These are phyloP conservation scores for Rhombomys opimus DNA, from an alignment of 2,113 vertebrate species.

Conservation along the genomic window DNA sequence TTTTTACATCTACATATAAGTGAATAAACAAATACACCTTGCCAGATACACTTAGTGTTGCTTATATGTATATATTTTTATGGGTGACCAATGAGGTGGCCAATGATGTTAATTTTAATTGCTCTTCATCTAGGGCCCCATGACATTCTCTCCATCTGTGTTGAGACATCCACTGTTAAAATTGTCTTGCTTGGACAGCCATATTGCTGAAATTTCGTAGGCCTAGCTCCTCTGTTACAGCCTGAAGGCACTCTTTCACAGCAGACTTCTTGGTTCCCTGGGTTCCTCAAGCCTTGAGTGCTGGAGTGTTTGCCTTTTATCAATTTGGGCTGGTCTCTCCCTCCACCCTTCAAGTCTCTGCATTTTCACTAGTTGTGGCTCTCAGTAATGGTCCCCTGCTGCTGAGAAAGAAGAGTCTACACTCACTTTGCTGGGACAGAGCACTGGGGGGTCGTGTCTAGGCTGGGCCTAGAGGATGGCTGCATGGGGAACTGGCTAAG, in stretches of 20 bases:
- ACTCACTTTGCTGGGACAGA: not conserved
- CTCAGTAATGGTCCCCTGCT: not conserved
- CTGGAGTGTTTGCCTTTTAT: not conserved
- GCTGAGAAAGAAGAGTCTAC: not conserved
- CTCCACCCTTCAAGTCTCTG: not conserved
- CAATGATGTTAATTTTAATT: not conserved
- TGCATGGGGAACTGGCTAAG: not conserved
- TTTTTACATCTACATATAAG: not conserved
- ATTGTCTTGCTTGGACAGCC: not conserved
- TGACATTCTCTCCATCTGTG: not conserved
- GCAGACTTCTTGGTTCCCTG: not conserved
- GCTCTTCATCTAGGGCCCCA: not conserved
- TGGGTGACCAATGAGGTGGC: not conserved
- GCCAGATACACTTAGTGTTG: not conserved
- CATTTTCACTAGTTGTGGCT: not conserved
- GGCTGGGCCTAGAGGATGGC: not conserved
- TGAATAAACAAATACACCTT: not conserved
- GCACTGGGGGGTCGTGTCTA: no score
- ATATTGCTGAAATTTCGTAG: not conserved
- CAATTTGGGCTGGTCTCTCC: not conserved
- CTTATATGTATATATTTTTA: not conserved
- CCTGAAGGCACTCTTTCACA: not conserved
- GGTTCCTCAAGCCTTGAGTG: no score
- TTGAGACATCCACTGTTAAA: not conserved
- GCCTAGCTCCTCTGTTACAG: not conserved